These are phyloP conservation scores for Hemithea aestivaria DNA, from an alignment of 2,888 invertebrate species.

Conservation along the genomic window DNA sequence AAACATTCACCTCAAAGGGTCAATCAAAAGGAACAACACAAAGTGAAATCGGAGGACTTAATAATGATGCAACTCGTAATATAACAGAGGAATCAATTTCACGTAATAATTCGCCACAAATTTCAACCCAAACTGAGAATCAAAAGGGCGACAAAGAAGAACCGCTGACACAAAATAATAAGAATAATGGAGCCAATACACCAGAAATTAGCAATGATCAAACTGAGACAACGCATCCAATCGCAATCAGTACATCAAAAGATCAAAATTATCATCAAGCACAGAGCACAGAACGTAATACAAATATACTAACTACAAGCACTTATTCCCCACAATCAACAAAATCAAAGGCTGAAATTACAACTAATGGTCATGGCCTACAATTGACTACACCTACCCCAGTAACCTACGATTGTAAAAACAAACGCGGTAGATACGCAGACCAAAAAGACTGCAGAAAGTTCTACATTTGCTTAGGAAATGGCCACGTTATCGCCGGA, in stretches of 20 bases:
- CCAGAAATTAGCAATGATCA: too few species aligned
- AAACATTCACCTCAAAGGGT: too few species aligned
- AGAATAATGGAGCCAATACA: too few species aligned
- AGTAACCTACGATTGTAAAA: conserved; percentile 37
- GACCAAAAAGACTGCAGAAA: conserved; percentile 69
- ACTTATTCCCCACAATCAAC: conserved; percentile 12
- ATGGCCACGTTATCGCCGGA: conserved; percentile 43
- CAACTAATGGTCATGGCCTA: conserved; percentile 8
- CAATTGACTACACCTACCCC: conserved; percentile 8
- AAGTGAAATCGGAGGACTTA: too few species aligned
- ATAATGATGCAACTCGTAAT: too few species aligned
- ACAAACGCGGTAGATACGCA: conserved; percentile 62
- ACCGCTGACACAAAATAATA: too few species aligned
- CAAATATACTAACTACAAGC: conserved; percentile 3
- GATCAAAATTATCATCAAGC: conserved; percentile 9
- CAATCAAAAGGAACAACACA: too few species aligned
- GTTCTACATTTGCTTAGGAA: conserved; percentile 72
- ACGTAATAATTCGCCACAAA: too few species aligned
- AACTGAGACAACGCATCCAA: background rate
- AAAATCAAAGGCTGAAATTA: too few species aligned
- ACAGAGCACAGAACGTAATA: background rate
- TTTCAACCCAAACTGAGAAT: too few species aligned
- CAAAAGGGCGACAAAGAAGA: too few species aligned
- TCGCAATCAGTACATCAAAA: conserved; percentile 11
- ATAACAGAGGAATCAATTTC: too few species aligned